Conservation (phyloP, 2,797 vertebrate species). For the Furcifer pardalis region DNA sequence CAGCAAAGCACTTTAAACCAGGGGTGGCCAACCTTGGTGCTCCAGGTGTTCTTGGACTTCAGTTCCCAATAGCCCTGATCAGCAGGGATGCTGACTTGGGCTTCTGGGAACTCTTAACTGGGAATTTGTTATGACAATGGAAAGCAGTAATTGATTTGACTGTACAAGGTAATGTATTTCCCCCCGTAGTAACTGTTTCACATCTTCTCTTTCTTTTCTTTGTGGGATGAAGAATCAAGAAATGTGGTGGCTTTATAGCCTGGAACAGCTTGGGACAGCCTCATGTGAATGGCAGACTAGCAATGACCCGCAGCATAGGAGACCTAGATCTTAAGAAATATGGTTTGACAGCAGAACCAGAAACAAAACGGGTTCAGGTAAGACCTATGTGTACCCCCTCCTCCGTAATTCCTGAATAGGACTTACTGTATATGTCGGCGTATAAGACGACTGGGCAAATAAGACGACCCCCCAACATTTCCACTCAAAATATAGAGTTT, state of each 20-base stretch:
- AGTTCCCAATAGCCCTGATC: too few species aligned
- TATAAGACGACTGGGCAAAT: too few species aligned
- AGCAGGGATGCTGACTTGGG: too few species aligned
- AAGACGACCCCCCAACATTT: too few species aligned
- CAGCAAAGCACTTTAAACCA: neutral
- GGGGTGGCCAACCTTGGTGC: too few species aligned
- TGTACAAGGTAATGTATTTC: neutral
- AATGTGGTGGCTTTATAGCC: slow-evolving; percentile 89
- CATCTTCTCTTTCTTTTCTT: neutral
- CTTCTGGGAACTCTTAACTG: neutral
- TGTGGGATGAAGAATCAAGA: slow-evolving; percentile 83
- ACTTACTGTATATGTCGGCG: too few species aligned
- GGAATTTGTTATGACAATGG: neutral
- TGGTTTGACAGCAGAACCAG: slow-evolving; percentile 95
- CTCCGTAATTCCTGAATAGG: too few species aligned
- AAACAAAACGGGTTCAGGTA: slow-evolving; percentile 89
- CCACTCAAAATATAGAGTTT: too few species aligned
- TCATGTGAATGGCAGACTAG: slow-evolving; percentile 94
- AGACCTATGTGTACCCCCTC: slow-evolving; percentile 33
- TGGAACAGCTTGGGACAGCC: slow-evolving; percentile 98
- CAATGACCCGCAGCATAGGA: slow-evolving; percentile 97
- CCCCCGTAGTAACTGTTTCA: slow-evolving; percentile 12
- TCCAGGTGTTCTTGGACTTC: too few species aligned
- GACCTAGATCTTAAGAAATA: slow-evolving; percentile 92
- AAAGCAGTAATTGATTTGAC: neutral